phyloP scores from a whole-genome alignment of 2,113 vertebrate species.

The Girardinichthys multiradiatus region DNA sequence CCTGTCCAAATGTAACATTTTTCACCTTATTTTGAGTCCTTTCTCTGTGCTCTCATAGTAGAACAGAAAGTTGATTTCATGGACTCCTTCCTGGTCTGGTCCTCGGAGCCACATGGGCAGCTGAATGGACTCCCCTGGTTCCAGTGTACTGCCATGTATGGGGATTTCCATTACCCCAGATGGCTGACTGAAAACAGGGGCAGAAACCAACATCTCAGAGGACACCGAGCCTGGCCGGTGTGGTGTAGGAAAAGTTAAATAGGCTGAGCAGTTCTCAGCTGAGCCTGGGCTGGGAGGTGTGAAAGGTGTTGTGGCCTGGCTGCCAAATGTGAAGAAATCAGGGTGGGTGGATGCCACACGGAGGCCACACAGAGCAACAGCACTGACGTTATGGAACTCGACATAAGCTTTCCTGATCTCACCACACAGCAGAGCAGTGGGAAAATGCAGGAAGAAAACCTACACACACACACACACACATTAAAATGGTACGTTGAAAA shows the following conservation, averaged over 20 bases:
- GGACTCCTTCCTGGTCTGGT: slow-evolving; percentile 95
- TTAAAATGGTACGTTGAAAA: background rate
- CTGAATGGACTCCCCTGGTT: slow-evolving; percentile 91
- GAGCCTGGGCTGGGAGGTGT: slow-evolving; percentile 88
- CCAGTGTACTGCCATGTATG: slow-evolving; percentile 82
- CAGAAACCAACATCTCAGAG: slow-evolving; percentile 81
- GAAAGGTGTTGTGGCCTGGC: slow-evolving; percentile 78
- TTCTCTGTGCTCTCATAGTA: slow-evolving; percentile 93
- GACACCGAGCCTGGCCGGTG: slow-evolving; percentile 60
- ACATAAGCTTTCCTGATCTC: slow-evolving; percentile 96
- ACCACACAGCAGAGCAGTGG: slow-evolving; percentile 94
- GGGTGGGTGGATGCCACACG: slow-evolving; percentile 93
- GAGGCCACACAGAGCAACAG: slow-evolving; percentile 86
- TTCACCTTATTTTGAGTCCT: slow-evolving; percentile 85
- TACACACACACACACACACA: slow-evolving; percentile 49
- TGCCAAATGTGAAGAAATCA: slow-evolving; percentile 96
- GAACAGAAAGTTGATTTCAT: slow-evolving; percentile 98
- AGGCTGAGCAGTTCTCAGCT: slow-evolving; percentile 93
- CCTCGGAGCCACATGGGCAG: slow-evolving; percentile 96
- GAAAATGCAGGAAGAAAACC: slow-evolving; percentile 99
- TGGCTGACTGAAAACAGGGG: slow-evolving; percentile 83
- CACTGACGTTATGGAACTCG: slow-evolving; percentile 95
- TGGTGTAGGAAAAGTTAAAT: slow-evolving; percentile 87
- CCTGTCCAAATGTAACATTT: background rate
- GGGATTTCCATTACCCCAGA: slow-evolving; percentile 87